These are phyloP conservation scores for Eulithis prunata DNA, from an alignment of 2,888 invertebrate genomes.

Conservation along the genomic window DNA sequence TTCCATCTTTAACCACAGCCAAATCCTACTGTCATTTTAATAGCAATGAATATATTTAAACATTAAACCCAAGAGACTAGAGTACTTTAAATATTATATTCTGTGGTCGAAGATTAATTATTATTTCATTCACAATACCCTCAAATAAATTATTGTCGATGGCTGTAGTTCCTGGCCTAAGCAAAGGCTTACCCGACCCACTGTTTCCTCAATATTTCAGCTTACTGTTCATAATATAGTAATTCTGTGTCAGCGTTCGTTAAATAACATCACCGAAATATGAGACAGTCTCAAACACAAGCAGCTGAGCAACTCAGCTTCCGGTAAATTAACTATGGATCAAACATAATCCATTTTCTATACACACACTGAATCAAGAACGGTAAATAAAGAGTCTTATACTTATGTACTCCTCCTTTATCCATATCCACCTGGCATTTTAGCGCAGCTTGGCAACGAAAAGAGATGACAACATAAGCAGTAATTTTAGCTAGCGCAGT, in stretches of 20 bases:
- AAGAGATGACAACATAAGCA: no score
- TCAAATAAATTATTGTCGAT: slow-evolving; percentile 33
- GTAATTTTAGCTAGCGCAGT: no score
- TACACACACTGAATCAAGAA: no score
- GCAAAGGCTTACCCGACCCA: slow-evolving; percentile 31
- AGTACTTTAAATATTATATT: slow-evolving; percentile 1
- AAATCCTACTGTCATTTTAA: neutral
- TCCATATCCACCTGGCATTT: no score
- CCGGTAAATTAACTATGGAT: neutral
- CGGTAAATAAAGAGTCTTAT: no score
- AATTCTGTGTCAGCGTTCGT: slow-evolving; percentile 37
- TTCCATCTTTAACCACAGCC: no score
- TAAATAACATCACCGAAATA: slow-evolving; percentile 36
- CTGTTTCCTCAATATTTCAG: slow-evolving; percentile 36
- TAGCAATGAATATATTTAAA: neutral
- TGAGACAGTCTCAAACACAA: slow-evolving; percentile 20
- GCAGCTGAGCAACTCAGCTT: slow-evolving; percentile 22
- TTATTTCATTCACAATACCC: slow-evolving; percentile 26
- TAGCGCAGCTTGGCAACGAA: no score
- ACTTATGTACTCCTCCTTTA: no score
- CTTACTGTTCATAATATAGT: slow-evolving; percentile 37
- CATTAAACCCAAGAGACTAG: neutral
- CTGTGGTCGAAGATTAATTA: slow-evolving; percentile 17
- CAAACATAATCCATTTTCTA: neutral
- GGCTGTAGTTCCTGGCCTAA: slow-evolving; percentile 31